Evolutionary conservation across 64 coral and sea anemone genomes (phyloP), one percentile per base, ranked within the genome.

Genomic region (Stichodactyla mertensii): DNA sequence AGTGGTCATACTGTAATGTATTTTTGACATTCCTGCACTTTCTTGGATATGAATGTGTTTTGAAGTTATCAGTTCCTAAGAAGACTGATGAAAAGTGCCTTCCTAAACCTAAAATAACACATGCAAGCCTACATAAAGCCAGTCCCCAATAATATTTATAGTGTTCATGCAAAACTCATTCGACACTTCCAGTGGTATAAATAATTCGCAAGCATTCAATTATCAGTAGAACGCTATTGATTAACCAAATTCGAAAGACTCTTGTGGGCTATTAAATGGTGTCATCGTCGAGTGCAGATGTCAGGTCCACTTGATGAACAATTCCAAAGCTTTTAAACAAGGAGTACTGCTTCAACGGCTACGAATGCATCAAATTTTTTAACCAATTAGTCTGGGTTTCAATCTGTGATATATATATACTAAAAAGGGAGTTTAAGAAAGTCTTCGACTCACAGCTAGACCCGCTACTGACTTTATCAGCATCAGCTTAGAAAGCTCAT

Each of bases 161-260:
- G 3, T 22, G 19, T 7, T 66, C 1, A 31, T 27, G 69, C 69
- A 31, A 31, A 74, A 74, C 8, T 12, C 26, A 74, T 74, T 74
- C 10, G 66, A 28, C 66, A 71, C 66, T 71, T 74, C 10, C 2
- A 4, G 9, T 20, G n/a, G 26, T 74, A 74, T 74, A 31, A 74
- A 74, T 74, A 74, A 74, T 74, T 74, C 10, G 23, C 69, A 31
- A 74, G 24, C 69, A 27, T 74, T 74, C 69, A 74, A 74, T 74
- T 74, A 74, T 31, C 22, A 74, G 69, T 31, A n/a, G 11, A 31
- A 28, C 69, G 23, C 24, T 26, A 74, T 31, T 74, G 69, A 74
- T 74, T 74, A 74, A 74, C 69, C 24, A 74, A 74, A 74, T 74
- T 74, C 69, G 22, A 74, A 23, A 74, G 69, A 74, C 69, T 74